Base-by-base conservation (phyloP, 1,140 invertebrate species). In the Drosophila setifemur region DNA sequence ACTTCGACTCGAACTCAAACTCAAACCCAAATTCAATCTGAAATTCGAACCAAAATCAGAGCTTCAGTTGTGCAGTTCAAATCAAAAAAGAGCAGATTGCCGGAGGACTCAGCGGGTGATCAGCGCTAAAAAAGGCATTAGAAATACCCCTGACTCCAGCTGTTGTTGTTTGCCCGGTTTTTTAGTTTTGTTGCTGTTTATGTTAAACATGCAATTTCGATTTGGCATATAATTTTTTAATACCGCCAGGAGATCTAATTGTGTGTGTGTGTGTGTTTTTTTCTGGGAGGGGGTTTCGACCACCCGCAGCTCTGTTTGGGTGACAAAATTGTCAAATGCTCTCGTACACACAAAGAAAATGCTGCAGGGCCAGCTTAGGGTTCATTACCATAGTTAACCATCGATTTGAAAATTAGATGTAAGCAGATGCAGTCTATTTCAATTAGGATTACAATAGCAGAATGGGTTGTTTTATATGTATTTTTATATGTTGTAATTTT, bases 161-260 rank as follows among this genome's bases (percentile, higher is more conserved):
- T 28, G 40, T 45, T 68, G 40, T 37, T 67, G 35, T 40, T 68
- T 33, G 58, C 28, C 53, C 25, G 33, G 55, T 8, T 12, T 16
- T 47, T 47, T 64, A 67, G 58, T 74, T 54, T 54, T 63, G 55
- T 63, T 47, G 78, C 55, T 83, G 73, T 73, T 78, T 74, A 78
- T 83, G 79, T 83, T 63, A 71, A 85, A 83, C 79, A 83, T 86
- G 79, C 79, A 79, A 85, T 86, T 85, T 86, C 79, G 79, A 86
- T 85, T 85, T 85, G 74, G 74, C 81, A 85, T 86, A 86, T 86
- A 85, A 85, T 85, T 85, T 85, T 85, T 85, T 79, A 85, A 85
- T 74, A 79, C 63, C 35, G 43, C 40, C 29, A 5, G 19, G 21
- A 28, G 58, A 35, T 26, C 29, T 21, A 9, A 28, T 9, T n/a